Evolutionary conservation across 2,888 invertebrate genomes (phyloP).

Genomic region (Idaea dimidiata): DNA sequence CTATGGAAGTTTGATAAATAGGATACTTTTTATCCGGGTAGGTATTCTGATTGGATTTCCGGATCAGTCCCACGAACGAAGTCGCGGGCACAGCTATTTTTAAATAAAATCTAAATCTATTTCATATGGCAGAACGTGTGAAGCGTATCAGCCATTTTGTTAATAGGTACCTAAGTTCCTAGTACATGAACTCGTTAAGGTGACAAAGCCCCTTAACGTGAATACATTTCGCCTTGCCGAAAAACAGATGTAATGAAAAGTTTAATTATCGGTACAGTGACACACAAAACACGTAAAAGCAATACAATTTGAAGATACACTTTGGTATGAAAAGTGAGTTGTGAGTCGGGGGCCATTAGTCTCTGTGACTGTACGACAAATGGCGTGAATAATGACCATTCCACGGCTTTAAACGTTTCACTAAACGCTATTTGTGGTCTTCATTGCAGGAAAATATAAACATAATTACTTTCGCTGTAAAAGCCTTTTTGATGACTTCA

Average conservation of each 20-base stretch:
- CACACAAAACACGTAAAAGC: constrained; percentile 31
- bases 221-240: not conserved
- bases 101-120: too few relatives aligned
- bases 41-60: too few relatives aligned
- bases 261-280: constrained; percentile 17
- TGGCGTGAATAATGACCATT: constrained; percentile 52
- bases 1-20: too few relatives aligned
- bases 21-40: too few relatives aligned
- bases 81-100: too few relatives aligned
- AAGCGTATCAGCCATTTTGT: too few relatives aligned
- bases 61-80: too few relatives aligned
- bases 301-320: constrained; percentile 23
- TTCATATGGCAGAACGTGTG: too few relatives aligned
- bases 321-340: constrained; percentile 29
- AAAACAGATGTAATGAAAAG: not conserved
- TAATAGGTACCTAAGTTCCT: too few relatives aligned
- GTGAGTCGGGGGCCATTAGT: constrained; percentile 41
- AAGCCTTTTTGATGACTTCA: not conserved
- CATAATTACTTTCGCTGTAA: constrained; percentile 16
- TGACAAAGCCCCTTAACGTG: too few relatives aligned
- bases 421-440: constrained; percentile 43
- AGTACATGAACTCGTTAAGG: too few relatives aligned
- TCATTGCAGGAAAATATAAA: constrained; percentile 22
- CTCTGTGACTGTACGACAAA: constrained; percentile 46
- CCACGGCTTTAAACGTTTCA: constrained; percentile 40